phyloP scores from a whole-genome alignment of 2,797 vertebrate species.

The Brachyalestes nurse region DNA sequence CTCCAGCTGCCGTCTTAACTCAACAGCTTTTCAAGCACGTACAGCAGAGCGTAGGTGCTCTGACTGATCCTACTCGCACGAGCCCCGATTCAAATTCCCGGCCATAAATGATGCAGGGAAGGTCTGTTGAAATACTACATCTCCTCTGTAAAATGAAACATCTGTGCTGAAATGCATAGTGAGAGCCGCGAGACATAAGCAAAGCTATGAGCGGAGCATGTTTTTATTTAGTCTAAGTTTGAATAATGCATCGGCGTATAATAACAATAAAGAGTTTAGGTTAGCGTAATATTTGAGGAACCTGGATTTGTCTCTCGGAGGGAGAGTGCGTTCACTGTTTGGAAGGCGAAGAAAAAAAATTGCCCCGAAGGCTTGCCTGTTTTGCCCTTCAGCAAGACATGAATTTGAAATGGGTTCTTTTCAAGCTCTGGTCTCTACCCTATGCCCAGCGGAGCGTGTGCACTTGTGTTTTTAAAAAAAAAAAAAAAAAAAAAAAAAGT shows the following conservation, averaged over 20 bases:
- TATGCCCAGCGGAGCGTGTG: conserved; percentile 59
- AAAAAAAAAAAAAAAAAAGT: conserved; percentile 57
- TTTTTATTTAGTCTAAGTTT: neutral
- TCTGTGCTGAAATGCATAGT: neutral
- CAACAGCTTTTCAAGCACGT: conserved; percentile 6
- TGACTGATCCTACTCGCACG: conserved; percentile 8
- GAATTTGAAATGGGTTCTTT: conserved; percentile 60
- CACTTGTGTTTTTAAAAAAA: conserved; percentile 49
- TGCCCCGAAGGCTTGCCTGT: conserved; percentile 50
- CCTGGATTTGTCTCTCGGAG: neutral
- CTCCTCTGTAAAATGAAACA: neutral
- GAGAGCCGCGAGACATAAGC: neutral
- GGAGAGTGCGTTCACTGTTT: neutral
- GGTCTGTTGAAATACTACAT: neutral
- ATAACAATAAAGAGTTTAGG: conserved; percentile 12
- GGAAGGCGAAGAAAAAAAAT: conserved; percentile 26
- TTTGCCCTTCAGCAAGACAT: conserved; percentile 54
- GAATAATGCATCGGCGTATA: neutral
- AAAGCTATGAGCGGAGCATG: neutral
- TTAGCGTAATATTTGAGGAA: neutral
- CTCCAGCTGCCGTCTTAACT: conserved; percentile 4
- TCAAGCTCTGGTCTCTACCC: conserved; percentile 63
- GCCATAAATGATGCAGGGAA: conserved; percentile 5
- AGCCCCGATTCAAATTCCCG: neutral
- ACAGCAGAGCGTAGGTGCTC: conserved; percentile 9